Base-by-base conservation (phyloP, 2,888 invertebrate genomes). In the Endotricha flammealis region DNA sequence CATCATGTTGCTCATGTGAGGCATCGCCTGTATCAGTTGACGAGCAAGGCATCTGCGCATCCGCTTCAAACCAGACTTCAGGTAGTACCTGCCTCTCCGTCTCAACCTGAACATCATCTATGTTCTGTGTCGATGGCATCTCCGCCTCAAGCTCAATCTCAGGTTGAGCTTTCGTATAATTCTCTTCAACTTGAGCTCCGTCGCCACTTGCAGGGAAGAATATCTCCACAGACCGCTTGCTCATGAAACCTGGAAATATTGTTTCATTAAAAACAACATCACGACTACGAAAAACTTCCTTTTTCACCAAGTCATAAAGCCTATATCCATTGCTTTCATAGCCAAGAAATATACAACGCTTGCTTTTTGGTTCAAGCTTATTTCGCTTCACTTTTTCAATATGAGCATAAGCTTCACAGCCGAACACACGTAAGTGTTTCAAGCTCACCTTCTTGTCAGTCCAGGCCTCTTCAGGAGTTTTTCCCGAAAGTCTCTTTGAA, bases 381-480 rank as follows among this genome's bases (percentile, higher is more conserved):
- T 30, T 30, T 3, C 30, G 30, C 10, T 17, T 30, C n/a, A 6
- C 16, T 6, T 30, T 11, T 11, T 17, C 20, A 11, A 30, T 7
- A 16, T 30, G 30, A 10, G 16, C 30, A 16, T 10, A 17, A 10
- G 30, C 30, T 9, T 30, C 17, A 10, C 20, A 30, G 16, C 30
- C 30, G 9, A 30, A 30, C 8, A 30, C 30, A 10, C 30, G 17
- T n/a, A 30, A 11, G 11, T 30, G 30, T 20, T 20, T 30, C 11
- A 30, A 9, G 22, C 22, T 22, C 22, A 30, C 20, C 10, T 16
- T 16, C 11, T 20, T 11, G 4, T 20, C 30, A 20, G 17, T 30
- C 20, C 20, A 30, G 20, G 22, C 22, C 22, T 22, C 22, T 9
- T 22, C 22, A 22, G 22, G 22, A 22, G 22, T 22, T 3, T 22